Percentiles rank a stretch among this genome's conserved stretches.
These are phyloP conservation scores for Zalophus californianus DNA, from an alignment of 2,797 vertebrate genomes.

Conservation along the genomic window DNA sequence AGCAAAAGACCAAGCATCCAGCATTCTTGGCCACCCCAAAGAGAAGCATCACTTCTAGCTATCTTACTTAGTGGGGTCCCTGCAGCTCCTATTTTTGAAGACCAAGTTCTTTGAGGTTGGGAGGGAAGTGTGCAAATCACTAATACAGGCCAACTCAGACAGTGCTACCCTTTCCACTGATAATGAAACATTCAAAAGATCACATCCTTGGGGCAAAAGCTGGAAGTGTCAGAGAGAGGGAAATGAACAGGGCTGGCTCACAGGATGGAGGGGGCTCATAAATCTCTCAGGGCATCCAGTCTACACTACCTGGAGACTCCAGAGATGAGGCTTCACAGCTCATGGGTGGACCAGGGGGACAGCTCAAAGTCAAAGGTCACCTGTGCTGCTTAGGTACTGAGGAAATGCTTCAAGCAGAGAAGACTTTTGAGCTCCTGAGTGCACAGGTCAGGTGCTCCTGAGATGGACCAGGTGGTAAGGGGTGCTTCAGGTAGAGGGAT, in stretches of 20 bases:
- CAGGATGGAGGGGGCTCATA: neutral
- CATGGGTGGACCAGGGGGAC: accelerated
- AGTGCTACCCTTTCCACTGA: neutral
- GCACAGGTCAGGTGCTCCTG: neutral
- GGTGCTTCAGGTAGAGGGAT: neutral
- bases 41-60: neutral
- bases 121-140: neutral
- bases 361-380: neutral
- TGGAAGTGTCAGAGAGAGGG: neutral
- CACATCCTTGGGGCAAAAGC: neutral
- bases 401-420: neutral
- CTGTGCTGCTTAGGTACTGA: neutral
- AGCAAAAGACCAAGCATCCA: neutral
- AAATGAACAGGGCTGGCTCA: neutral
- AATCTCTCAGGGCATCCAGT: neutral
- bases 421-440: neutral
- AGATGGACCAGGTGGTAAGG: neutral
- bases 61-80: neutral
- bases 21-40: neutral
- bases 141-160: neutral
- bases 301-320: neutral
- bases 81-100: neutral
- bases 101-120: neutral
- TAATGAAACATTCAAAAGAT: neutral
- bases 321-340: neutral